Base-by-base conservation (phyloP, 1,140 invertebrate genomes). In the Heliconius hermathena region DNA sequence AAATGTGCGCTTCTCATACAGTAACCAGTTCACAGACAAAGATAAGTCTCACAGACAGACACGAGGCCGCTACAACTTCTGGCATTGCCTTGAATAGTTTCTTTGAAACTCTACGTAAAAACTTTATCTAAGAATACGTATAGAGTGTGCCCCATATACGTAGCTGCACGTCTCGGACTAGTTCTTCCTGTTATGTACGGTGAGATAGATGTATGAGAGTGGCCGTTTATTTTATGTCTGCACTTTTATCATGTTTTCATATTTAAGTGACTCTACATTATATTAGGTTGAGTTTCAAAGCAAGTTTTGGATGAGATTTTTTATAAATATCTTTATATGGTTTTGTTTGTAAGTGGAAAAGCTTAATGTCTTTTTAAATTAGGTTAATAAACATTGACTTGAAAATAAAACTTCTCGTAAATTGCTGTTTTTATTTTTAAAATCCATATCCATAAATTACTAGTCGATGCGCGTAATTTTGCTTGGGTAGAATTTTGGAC, bases 21-120 rank as follows among this genome's bases (percentile, higher is more conserved):
- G 60, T 29, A 66, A 66, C 60, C 60, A 66, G 26, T 66, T 66
- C n/a, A 57, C 54, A 66, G 60, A 66, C 60, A 66, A 66, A 66
- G 60, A 66, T 66, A 66, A 29, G 57, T 66, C 22, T 26, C 57
- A 33, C 33, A 16, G 49, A 20, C 60, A 11, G 60, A 66, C 60
- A 16, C 26, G 72, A 73, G 36, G 72, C 72, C 72, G 72, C 72
- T 73, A 8, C 72, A 13, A 29, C 22, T 66, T 66, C 60, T 66
- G 60, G 60, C 60, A 66, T 66, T 66, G 60, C 60, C 60, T 66
- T 66, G 60, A 66, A 66, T 29, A 66, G 60, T 22, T 22, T 66
- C 60, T 66, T 66, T 66, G 22, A 29, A 66, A 66, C 60, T 66
- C 22, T 29, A 66, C 11, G 60, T 66, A 66, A 66, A 66, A 66